These are phyloP conservation scores for Toxotes lorentzi DNA, from an alignment of 2,797 vertebrate species.

Conservation along the genomic window DNA sequence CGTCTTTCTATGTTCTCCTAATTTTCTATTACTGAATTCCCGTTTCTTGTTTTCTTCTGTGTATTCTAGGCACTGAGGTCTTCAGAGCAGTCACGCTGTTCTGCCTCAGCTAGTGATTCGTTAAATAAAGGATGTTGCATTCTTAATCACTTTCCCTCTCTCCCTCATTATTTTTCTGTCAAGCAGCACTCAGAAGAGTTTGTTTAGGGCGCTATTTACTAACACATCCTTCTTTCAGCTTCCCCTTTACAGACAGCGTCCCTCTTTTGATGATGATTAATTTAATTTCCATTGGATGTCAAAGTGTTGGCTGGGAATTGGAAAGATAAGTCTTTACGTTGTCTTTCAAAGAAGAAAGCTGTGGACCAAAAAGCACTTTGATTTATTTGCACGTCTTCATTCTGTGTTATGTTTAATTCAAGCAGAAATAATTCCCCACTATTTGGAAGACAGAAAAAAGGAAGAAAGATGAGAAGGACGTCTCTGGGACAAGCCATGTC, in stretches of 20 bases:
- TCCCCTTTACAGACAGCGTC: constrained; percentile 28
- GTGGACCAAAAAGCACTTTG: constrained; percentile 47
- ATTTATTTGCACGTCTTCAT: constrained; percentile 48
- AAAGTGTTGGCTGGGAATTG: constrained; percentile 45
- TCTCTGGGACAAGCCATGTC: constrained; percentile 45
- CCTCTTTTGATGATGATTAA: constrained; percentile 64
- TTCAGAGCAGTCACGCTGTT: constrained; percentile 41
- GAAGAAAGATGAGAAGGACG: constrained; percentile 19
- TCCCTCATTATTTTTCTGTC: constrained; percentile 70
- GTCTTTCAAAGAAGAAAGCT: constrained; percentile 53
- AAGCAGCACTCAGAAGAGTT: constrained; percentile 65
- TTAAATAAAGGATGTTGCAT: constrained; percentile 60
- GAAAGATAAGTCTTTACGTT: constrained; percentile 47
- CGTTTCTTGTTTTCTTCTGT: constrained; percentile 31
- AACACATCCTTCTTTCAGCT: constrained; percentile 54
- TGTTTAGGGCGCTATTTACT: constrained; percentile 64
- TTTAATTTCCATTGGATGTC: constrained; percentile 61
- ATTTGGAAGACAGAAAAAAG: constrained; percentile 28
- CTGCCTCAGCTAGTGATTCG: constrained; percentile 47
- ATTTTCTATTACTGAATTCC: constrained; percentile 10
- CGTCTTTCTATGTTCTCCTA: background rate
- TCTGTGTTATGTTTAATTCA: constrained; percentile 54
- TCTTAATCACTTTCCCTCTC: constrained; percentile 64
- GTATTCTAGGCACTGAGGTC: constrained; percentile 27
- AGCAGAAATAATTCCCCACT: constrained; percentile 45